These are phyloP conservation scores for Lophius americanus DNA, from an alignment of 2,797 vertebrate species.

Conservation along the genomic window DNA sequence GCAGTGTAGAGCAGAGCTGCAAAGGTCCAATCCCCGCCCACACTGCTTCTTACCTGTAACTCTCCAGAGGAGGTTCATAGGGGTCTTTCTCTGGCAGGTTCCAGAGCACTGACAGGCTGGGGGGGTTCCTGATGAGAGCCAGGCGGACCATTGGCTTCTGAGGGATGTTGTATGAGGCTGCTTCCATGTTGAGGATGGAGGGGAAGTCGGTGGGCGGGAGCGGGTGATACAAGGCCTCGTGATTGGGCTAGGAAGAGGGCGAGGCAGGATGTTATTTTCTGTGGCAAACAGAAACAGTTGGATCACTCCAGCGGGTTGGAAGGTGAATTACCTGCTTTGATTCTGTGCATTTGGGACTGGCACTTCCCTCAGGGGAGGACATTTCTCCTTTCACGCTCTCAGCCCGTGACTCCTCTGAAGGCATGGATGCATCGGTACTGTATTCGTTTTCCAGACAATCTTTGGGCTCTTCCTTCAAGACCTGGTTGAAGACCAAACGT, in stretches of 20 bases:
- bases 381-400: background rate
- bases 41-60: conserved; percentile 65
- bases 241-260: conserved; percentile 19
- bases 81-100: conserved; percentile 51
- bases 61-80: conserved; percentile 64
- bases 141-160: conserved; percentile 58
- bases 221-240: conserved; percentile 46
- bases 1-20: background rate
- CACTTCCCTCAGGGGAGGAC: rapidly evolving
- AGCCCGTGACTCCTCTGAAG: background rate
- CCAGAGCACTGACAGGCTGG: conserved; percentile 74
- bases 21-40: background rate
- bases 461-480: conserved; percentile 13
- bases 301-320: too few species aligned
- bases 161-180: conserved; percentile 67
- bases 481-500: too few species aligned
- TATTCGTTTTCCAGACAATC: background rate
- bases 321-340: conserved; percentile 29
- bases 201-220: conserved; percentile 65
- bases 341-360: background rate
- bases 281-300: background rate
- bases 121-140: conserved; percentile 68
- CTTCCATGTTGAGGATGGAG: conserved; percentile 39
- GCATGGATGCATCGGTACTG: rapidly evolving
- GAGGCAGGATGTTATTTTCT: background rate